Conservation (phyloP, 2,797 vertebrate species). For the Neosilurus hyrtlii region DNA sequence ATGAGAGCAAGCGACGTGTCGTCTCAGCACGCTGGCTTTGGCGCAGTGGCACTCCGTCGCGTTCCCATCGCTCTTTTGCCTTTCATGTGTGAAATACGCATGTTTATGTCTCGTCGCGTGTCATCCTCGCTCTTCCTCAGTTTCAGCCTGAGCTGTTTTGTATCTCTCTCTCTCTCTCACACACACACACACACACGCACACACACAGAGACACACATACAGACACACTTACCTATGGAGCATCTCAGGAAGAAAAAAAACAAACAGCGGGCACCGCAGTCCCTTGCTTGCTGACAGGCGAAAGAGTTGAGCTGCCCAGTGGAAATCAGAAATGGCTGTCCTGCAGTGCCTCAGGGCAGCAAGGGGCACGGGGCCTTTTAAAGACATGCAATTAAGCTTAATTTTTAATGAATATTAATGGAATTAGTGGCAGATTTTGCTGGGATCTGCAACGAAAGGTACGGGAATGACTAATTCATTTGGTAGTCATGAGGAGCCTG, state of each 20-base stretch:
- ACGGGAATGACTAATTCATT: constrained; percentile 71
- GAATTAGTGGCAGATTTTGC: constrained; percentile 76
- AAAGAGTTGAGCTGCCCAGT: constrained; percentile 49
- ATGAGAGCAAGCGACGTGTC: constrained; percentile 37
- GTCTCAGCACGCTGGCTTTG: constrained; percentile 39
- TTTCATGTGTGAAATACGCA: constrained; percentile 47
- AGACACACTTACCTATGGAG: neutral
- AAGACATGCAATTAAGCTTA: constrained; percentile 78
- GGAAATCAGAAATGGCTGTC: constrained; percentile 51
- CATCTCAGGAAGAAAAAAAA: neutral
- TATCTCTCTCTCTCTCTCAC: neutral
- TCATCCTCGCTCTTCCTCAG: constrained; percentile 45
- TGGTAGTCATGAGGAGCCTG: constrained; percentile 70
- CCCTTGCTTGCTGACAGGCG: constrained; percentile 36
- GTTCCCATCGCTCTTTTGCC: constrained; percentile 27
- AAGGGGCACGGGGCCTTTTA: constrained; percentile 58
- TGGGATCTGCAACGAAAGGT: constrained; percentile 75
- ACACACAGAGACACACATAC: constrained; percentile 4
- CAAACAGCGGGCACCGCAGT: neutral
- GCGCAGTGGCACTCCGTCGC: constrained; percentile 25
- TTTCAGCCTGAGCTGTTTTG: constrained; percentile 39
- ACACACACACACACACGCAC: neutral
- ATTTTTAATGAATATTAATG: constrained; percentile 85
- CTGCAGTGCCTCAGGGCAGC: constrained; percentile 44
- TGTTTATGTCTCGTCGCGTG: constrained; percentile 60